Conservation (phyloP, 2,797 vertebrate genomes). For the Acanthurus leucopareius region DNA sequence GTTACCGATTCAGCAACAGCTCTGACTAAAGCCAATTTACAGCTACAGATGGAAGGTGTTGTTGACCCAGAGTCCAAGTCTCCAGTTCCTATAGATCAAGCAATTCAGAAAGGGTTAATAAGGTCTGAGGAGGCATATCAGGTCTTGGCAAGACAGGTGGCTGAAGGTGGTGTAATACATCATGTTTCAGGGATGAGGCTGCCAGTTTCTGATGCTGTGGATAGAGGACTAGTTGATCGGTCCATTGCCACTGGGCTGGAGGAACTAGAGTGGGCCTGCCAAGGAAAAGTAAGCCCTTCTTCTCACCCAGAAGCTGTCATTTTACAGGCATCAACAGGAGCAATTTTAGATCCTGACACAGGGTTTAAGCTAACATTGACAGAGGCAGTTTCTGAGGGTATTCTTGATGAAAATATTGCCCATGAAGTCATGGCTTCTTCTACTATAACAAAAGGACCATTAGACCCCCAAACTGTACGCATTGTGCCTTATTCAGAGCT, state of each 20-base stretch:
- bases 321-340: constrained; percentile 82
- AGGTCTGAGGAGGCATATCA: constrained; percentile 82
- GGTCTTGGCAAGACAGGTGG: constrained; percentile 90
- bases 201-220: constrained; percentile 87
- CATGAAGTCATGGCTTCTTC: constrained; percentile 79
- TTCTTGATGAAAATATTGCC: constrained; percentile 79
- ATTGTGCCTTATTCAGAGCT: constrained; percentile 92
- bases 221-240: constrained; percentile 85
- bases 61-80: constrained; percentile 88
- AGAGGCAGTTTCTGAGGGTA: constrained; percentile 83
- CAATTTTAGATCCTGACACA: constrained; percentile 82
- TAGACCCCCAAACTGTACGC: constrained; percentile 88
- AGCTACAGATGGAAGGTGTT: constrained; percentile 93
- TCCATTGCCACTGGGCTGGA: constrained; percentile 86
- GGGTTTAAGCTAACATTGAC: constrained; percentile 84
- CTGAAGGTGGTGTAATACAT: constrained; percentile 94
- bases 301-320: constrained; percentile 67
- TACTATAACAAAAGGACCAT: constrained; percentile 77
- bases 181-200: constrained; percentile 92
- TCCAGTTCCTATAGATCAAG: constrained; percentile 85
- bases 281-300: constrained; percentile 65
- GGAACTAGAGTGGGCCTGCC: constrained; percentile 80
- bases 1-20: constrained; percentile 77
- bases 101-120: constrained; percentile 88
- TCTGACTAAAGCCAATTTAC: constrained; percentile 87